Evolutionary conservation across 2,113 vertebrate genomes (phyloP).

Genomic region (Echinops telfairi): DNA sequence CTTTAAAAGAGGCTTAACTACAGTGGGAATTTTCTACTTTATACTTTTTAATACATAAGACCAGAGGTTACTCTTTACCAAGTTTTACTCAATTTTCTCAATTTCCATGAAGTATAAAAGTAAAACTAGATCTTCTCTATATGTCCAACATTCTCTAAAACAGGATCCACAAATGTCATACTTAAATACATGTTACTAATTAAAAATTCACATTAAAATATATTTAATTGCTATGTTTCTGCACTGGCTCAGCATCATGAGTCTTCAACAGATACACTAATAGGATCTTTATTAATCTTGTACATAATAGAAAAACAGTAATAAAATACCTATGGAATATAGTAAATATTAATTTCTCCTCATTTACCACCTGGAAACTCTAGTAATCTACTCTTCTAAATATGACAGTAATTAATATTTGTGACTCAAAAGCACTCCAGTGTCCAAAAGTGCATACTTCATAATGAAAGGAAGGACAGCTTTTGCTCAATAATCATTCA

Average conservation of each 20-base stretch:
- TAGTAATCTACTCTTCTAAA: not conserved
- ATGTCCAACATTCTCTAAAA: not conserved
- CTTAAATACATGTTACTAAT: constrained; percentile 39
- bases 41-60: not conserved
- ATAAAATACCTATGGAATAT: not conserved
- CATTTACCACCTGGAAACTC: not conserved
- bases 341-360: not conserved
- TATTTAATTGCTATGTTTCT: not conserved
- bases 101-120: not conserved
- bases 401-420: not conserved
- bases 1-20: constrained; percentile 41
- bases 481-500: not conserved
- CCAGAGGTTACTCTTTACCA: not conserved
- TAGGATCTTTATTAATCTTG: not conserved
- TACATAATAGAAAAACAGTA: not conserved
- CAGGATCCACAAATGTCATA: not conserved
- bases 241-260: not conserved
- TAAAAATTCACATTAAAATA: constrained; percentile 24
- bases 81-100: constrained; percentile 36
- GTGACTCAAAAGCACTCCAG: not conserved
- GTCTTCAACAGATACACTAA: not conserved
- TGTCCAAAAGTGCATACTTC: not conserved
- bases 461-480: constrained; percentile 3
- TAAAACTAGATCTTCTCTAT: not conserved
- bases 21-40: constrained; percentile 7